Conservation (phyloP, 1,140 invertebrate species). For the Musca domestica region DNA sequence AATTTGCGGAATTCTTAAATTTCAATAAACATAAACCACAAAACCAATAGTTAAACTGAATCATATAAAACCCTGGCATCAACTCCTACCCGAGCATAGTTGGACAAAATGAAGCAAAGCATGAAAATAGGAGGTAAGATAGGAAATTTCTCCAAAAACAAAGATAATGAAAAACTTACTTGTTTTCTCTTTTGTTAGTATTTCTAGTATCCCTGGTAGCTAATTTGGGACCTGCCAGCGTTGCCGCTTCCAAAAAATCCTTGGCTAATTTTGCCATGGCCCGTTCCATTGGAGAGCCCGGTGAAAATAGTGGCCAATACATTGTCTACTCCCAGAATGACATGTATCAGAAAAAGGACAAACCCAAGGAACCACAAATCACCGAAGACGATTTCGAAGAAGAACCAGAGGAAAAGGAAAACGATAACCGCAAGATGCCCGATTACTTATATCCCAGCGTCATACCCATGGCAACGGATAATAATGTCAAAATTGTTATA, state of each 20-base stretch:
- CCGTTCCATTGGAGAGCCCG: not conserved
- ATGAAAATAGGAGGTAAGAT: slow-evolving; percentile 9
- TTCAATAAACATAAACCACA: no score
- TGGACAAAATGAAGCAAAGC: not conserved
- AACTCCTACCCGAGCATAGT: not conserved
- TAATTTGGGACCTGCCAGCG: not conserved
- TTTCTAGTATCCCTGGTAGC: not conserved
- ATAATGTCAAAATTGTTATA: slow-evolving; percentile 41
- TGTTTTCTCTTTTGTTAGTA: not conserved
- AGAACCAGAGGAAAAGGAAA: slow-evolving; percentile 23
- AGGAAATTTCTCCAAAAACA: not conserved
- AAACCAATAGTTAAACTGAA: not conserved
- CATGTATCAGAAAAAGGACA: slow-evolving; percentile 1
- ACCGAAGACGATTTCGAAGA: not conserved
- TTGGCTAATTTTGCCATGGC: not conserved
- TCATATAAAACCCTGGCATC: not conserved
- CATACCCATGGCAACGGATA: slow-evolving; percentile 44
- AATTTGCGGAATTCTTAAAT: no score
- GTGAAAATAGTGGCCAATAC: slow-evolving; percentile 19
- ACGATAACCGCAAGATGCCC: slow-evolving; percentile 44
- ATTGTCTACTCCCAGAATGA: slow-evolving; percentile 25
- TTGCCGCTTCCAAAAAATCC: no score
- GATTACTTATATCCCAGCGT: slow-evolving; percentile 46
- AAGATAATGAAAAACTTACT: not conserved
- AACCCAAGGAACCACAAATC: not conserved